Conservation (phyloP, 2,888 invertebrate genomes). For the Cotesia congregata region DNA sequence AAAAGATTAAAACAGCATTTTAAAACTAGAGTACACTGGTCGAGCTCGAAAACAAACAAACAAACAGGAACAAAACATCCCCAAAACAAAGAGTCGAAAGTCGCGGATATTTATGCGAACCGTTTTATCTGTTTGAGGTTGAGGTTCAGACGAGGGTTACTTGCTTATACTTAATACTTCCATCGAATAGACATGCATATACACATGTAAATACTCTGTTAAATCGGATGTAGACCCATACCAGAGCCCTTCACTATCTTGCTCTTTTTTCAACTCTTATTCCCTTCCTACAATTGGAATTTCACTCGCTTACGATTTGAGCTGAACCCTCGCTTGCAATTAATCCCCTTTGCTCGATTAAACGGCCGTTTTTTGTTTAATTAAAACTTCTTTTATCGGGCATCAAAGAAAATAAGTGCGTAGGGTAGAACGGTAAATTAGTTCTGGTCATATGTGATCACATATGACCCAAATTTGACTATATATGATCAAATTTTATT, state of each 20-base stretch:
- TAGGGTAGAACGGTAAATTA: too few relatives aligned
- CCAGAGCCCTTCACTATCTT: conserved; percentile 22
- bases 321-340: conserved; percentile 51
- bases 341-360: conserved; percentile 65
- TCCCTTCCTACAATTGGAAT: conserved; percentile 37
- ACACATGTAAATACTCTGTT: background rate
- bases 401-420: conserved; percentile 47
- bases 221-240: conserved; percentile 12
- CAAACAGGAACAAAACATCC: background rate
- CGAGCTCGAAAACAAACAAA: background rate
- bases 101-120: conserved; percentile 53
- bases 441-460: too few relatives aligned
- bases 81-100: background rate
- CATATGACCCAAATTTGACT: too few relatives aligned
- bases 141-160: conserved; percentile 15
- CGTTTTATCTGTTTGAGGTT: conserved; percentile 46
- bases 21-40: conserved; percentile 6
- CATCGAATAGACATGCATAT: background rate
- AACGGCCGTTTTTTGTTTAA: conserved; percentile 64
- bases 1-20: conserved; percentile 27
- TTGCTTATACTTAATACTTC: background rate
- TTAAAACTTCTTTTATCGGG: conserved; percentile 61
- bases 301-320: too few relatives aligned
- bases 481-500: too few relatives aligned
- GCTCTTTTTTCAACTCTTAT: conserved; percentile 46